These are phyloP conservation scores for Alviniconcha marisindica DNA, from an alignment of 1,140 invertebrate genomes.

Conservation along the genomic window DNA sequence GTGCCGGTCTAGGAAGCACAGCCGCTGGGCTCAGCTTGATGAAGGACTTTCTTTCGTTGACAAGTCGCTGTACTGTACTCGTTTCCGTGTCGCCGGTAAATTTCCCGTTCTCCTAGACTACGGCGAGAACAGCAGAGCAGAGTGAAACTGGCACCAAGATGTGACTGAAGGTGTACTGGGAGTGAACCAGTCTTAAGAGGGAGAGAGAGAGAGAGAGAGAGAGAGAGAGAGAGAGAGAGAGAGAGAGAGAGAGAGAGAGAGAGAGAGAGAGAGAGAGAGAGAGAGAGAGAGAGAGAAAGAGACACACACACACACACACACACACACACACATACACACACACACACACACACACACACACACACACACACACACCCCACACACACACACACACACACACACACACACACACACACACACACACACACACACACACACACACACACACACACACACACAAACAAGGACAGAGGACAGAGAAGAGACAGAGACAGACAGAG, in stretches of 20 bases:
- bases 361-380: neutral
- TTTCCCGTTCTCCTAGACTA: no score
- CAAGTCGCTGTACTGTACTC: no score
- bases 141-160: no score
- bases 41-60: no score
- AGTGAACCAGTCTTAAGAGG: neutral
- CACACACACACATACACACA: neutral
- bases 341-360: conserved; percentile 10
- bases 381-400: neutral
- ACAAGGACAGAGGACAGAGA: no score
- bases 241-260: neutral
- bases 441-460: neutral
- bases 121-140: no score
- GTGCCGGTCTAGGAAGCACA: no score
- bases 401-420: neutral
- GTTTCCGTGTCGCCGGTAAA: no score
- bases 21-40: no score
- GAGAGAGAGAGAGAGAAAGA: neutral
- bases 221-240: neutral
- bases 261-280: neutral
- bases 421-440: neutral
- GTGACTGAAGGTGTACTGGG: neutral
- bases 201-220: neutral
- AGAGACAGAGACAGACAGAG: no score
- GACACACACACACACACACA: neutral